A percentile compares a stretch with the other conserved stretches of the same genome.
These are phyloP conservation scores for Anabacerthia variegaticeps DNA, from an alignment of 2,797 vertebrate species.

Conservation along the genomic window DNA sequence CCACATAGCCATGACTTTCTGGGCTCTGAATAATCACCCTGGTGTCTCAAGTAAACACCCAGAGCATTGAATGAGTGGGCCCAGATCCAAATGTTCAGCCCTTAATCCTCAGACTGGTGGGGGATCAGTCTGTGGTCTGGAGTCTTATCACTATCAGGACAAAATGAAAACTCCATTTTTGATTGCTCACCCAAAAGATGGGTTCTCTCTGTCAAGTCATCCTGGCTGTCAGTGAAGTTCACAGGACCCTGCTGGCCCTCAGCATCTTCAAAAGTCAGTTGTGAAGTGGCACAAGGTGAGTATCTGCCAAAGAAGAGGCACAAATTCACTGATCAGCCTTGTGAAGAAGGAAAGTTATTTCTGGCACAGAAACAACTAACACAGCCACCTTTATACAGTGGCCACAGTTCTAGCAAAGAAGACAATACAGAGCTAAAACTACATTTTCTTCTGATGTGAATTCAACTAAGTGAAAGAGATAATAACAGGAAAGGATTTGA, in stretches of 20 bases:
- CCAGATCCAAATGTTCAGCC: not conserved
- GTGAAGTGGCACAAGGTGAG: not conserved
- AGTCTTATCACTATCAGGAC: not conserved
- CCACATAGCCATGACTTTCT: not conserved
- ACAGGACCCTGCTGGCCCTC: not conserved
- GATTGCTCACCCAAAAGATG: not conserved
- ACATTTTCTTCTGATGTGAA: not conserved
- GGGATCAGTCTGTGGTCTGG: not conserved
- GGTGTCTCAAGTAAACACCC: fast-evolving
- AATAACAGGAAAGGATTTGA: not conserved
- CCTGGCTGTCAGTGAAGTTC: not conserved
- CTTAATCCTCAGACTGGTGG: not conserved
- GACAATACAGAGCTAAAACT: not conserved
- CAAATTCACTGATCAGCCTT: not conserved
- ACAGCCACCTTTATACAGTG: not conserved
- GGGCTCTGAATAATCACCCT: not conserved
- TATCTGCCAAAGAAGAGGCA: not conserved
- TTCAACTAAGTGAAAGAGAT: not conserved
- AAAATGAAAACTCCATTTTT: not conserved
- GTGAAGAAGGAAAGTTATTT: not conserved
- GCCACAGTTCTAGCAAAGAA: not conserved
- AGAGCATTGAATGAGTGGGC: not conserved
- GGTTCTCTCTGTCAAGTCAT: not conserved
- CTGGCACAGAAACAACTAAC: not conserved
- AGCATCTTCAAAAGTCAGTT: not conserved